Conservation (phyloP, 2,113 vertebrate species). For the Zapus hudsonius region DNA sequence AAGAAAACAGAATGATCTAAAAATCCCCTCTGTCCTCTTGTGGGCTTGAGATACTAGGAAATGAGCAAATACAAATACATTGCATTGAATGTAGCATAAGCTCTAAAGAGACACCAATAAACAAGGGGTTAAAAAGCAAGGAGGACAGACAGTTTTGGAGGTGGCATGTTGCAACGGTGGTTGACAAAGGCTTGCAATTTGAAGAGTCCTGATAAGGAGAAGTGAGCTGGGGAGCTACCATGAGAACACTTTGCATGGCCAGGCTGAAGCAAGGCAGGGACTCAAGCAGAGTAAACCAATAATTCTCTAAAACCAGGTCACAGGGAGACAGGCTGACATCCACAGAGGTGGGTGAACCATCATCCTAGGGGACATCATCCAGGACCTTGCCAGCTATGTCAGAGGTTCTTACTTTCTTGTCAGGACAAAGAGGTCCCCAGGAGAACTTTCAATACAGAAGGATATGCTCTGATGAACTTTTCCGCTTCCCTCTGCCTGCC, state of each 20-base stretch:
- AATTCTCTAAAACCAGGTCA: not conserved
- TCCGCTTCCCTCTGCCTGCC: not conserved
- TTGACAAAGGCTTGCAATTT: not conserved
- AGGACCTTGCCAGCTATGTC: not conserved
- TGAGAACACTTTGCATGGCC: not conserved
- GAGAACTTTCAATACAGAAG: not conserved
- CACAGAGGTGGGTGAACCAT: too few relatives aligned
- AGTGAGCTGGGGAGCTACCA: not conserved
- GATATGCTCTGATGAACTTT: conserved; percentile 4
- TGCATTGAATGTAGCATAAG: not conserved
- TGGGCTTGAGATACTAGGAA: conserved; percentile 17
- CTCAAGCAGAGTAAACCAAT: not conserved
- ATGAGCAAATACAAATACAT: not conserved
- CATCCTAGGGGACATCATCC: not conserved
- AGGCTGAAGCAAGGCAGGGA: not conserved
- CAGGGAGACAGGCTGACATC: not conserved
- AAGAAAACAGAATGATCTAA: not conserved
- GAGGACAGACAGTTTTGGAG: not conserved
- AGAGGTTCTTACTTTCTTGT: not conserved
- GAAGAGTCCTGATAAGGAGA: not conserved
- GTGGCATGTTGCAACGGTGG: not conserved
- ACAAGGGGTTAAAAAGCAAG: not conserved
- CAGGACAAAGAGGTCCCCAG: not conserved
- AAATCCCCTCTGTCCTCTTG: not conserved
- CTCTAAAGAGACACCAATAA: not conserved